Conservation (phyloP, 2,113 vertebrate species). For the Danionella cerebrum region DNA sequence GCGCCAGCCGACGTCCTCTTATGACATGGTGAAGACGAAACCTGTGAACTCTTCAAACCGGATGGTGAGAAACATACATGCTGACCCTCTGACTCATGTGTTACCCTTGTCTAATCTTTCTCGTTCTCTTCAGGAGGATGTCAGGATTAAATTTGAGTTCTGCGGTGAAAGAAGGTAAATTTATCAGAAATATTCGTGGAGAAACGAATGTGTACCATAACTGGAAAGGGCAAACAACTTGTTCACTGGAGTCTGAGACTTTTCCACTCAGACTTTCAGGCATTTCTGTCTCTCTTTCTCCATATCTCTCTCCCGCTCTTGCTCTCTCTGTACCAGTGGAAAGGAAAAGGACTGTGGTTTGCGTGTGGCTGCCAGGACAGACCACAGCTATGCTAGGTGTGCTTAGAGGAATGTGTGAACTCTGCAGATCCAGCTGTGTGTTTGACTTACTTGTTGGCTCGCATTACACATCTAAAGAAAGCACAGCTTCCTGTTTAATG, state of each 20-base stretch:
- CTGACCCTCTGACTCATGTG: neutral
- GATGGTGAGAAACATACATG: slow-evolving; percentile 63
- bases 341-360: slow-evolving; percentile 70
- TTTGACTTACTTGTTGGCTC: slow-evolving; percentile 10
- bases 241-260: neutral
- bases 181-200: too few species aligned
- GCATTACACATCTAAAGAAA: slow-evolving; percentile 14
- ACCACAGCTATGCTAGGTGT: slow-evolving; percentile 91
- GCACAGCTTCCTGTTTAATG: slow-evolving; percentile 28
- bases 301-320: too few species aligned
- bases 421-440: slow-evolving; percentile 32
- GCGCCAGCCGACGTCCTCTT: slow-evolving; percentile 70
- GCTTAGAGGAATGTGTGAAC: slow-evolving; percentile 66
- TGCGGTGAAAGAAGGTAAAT: slow-evolving; percentile 86
- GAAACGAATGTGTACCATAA: neutral
- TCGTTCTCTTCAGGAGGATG: slow-evolving; percentile 73
- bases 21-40: slow-evolving; percentile 79
- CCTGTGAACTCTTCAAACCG: slow-evolving; percentile 65
- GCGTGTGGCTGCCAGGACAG: slow-evolving; percentile 66
- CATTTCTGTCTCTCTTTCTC: too few species aligned
- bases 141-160: slow-evolving; percentile 95
- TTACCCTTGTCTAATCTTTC: slow-evolving; percentile 22
- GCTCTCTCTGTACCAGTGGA: slow-evolving; percentile 43
- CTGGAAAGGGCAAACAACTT: neutral
- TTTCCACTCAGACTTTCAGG: slow-evolving; percentile 25